Evolutionary conservation across 2,797 vertebrate species (phyloP).

Genomic region (Echiichthys vipera): DNA sequence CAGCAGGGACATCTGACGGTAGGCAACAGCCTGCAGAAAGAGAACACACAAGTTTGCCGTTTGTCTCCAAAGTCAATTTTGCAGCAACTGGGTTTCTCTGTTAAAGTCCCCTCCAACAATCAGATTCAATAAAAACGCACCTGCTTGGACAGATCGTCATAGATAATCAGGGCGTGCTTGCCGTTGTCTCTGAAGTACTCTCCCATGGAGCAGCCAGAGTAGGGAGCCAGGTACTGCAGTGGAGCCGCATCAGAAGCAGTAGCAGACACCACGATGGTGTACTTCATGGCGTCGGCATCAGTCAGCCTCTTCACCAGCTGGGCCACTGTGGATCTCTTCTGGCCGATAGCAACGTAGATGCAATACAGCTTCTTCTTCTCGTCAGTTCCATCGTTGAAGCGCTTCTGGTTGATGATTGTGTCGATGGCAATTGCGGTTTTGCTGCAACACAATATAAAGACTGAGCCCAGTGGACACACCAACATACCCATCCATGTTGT

Average conservation of each 20-base stretch:
- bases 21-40: slow-evolving; percentile 91
- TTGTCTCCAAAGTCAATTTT: slow-evolving; percentile 78
- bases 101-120: background rate
- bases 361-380: slow-evolving; percentile 99
- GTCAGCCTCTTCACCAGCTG: slow-evolving; percentile 98
- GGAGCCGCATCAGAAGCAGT: slow-evolving; percentile 97
- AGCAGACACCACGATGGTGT: slow-evolving; percentile 98
- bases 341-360: slow-evolving; percentile 98
- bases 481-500: background rate
- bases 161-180: slow-evolving; percentile 98
- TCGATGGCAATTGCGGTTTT: slow-evolving; percentile 99
- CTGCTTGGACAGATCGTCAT: slow-evolving; percentile 99
- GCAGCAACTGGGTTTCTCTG: slow-evolving; percentile 61
- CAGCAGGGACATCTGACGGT: slow-evolving; percentile 98
- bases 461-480: background rate
- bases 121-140: slow-evolving; percentile 68
- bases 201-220: slow-evolving; percentile 99
- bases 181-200: slow-evolving; percentile 99
- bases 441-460: slow-evolving; percentile 72
- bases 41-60: rapidly evolving
- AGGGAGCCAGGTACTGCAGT: slow-evolving; percentile 97
- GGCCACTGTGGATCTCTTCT: slow-evolving; percentile 98
- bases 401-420: slow-evolving; percentile 99
- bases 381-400: slow-evolving; percentile 95
- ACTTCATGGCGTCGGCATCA: slow-evolving; percentile 97